These are phyloP conservation scores for Aspidiotus destructor DNA, from an alignment of 2,888 invertebrate genomes.

Conservation along the genomic window DNA sequence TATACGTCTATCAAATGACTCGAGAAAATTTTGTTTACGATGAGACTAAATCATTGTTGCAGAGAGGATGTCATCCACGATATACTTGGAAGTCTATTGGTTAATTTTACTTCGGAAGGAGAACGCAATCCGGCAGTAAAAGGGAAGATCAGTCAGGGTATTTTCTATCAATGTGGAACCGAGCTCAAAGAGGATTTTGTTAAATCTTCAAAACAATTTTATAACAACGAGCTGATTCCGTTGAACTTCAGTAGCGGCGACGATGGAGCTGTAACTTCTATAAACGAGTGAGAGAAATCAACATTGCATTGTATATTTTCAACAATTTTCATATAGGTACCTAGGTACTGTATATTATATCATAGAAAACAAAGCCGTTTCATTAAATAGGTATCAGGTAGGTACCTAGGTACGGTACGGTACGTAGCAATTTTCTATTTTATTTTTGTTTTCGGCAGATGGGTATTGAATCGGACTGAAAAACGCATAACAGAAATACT, in stretches of 20 bases:
- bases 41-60: not conserved
- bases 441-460: slow-evolving; percentile 39
- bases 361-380: no score
- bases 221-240: slow-evolving; percentile 35
- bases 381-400: slow-evolving; percentile 6
- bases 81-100: slow-evolving; percentile 33
- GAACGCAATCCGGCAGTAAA: slow-evolving; percentile 17
- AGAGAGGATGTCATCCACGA: slow-evolving; percentile 25
- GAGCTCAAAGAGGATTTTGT: slow-evolving; percentile 34
- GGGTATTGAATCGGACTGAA: slow-evolving; percentile 54
- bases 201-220: slow-evolving; percentile 33
- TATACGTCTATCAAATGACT: no score
- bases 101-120: slow-evolving; percentile 22
- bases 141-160: slow-evolving; percentile 35
- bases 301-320: not conserved
- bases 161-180: slow-evolving; percentile 36
- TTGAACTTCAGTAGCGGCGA: slow-evolving; percentile 34
- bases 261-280: slow-evolving; percentile 10
- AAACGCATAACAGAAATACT: slow-evolving; percentile 55
- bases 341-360: no score
- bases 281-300: slow-evolving; percentile 37
- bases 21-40: not conserved
- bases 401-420: slow-evolving; percentile 1
- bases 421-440: not conserved
- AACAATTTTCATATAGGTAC: no score